phyloP scores from a whole-genome alignment of 1,140 invertebrate genomes.

The Halictus rubicundus region DNA sequence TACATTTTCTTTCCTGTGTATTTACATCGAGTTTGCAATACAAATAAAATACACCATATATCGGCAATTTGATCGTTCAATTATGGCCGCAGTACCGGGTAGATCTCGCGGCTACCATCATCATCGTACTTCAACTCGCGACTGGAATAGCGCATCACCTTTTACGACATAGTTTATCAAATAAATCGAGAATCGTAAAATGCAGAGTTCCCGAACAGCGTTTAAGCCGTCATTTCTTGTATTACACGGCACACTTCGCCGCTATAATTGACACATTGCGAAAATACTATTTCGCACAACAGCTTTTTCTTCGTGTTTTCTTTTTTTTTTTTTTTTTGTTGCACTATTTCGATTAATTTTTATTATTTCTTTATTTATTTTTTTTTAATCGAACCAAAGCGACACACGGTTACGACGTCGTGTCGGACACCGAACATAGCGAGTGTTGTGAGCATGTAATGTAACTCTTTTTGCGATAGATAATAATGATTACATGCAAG shows the following conservation, averaged over 20 bases:
- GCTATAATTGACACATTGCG: constrained; percentile 58
- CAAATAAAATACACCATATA: constrained; percentile 48
- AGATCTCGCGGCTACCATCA: constrained; percentile 6
- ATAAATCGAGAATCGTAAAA: constrained; percentile 42
- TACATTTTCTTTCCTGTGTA: constrained; percentile 53
- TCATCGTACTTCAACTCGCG: constrained; percentile 16
- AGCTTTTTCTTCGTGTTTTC: not conserved
- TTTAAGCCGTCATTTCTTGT: constrained; percentile 2
- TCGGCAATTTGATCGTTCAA: constrained; percentile 12
- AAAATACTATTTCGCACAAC: constrained; percentile 44
- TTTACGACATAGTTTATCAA: constrained; percentile 28
- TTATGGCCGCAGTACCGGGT: not conserved
- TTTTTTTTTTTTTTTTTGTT: not conserved
- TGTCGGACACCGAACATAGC: constrained; percentile 55
- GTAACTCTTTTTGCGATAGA: constrained; percentile 20
- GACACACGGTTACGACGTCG: constrained; percentile 26
- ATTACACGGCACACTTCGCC: constrained; percentile 37
- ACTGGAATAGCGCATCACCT: constrained; percentile 29
- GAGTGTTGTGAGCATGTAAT: constrained; percentile 46
- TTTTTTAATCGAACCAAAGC: constrained; percentile 34
- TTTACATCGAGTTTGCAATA: constrained; percentile 56
- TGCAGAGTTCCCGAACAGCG: constrained; percentile 27
- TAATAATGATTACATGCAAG: constrained; percentile 24
- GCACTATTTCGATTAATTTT: not conserved
- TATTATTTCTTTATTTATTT: not conserved